Evolutionary conservation across 2,113 vertebrate species (phyloP).

Genomic region (Paracanthobrama guichenoti): DNA sequence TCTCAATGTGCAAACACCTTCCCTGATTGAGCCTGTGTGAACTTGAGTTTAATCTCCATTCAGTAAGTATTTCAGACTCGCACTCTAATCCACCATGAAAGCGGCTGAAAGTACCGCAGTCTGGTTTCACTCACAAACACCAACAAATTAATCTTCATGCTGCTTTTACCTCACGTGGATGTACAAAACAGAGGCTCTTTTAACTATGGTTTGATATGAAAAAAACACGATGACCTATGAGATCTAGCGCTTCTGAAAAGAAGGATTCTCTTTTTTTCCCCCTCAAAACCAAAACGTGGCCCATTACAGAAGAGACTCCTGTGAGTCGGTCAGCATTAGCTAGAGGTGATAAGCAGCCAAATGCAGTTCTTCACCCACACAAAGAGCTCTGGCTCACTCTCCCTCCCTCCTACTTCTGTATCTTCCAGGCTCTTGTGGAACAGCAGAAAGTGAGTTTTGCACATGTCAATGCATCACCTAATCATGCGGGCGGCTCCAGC

Average conservation of each 20-base stretch:
- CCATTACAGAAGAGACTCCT: slow-evolving; percentile 17
- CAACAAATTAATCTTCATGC: slow-evolving; percentile 37
- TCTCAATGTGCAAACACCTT: slow-evolving; percentile 47
- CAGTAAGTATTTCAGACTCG: background rate
- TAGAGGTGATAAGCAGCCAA: slow-evolving; percentile 15
- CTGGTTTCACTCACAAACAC: background rate
- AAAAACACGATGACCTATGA: slow-evolving; percentile 36
- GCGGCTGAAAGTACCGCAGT: background rate
- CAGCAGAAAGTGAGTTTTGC: background rate
- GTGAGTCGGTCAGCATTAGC: slow-evolving; percentile 35
- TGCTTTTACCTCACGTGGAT: slow-evolving; percentile 33
- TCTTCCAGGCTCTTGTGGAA: background rate
- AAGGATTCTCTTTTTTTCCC: background rate
- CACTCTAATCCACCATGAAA: slow-evolving; percentile 34
- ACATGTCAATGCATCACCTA: slow-evolving; percentile 12
- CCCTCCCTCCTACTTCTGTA: slow-evolving; percentile 10
- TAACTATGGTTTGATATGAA: background rate
- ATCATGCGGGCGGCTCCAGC: background rate
- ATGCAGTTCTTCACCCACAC: slow-evolving; percentile 20
- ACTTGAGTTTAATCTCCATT: slow-evolving; percentile 14
- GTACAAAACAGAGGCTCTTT: slow-evolving; percentile 44
- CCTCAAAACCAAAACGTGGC: slow-evolving; percentile 16
- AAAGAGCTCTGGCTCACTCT: slow-evolving; percentile 19
- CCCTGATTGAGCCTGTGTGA: slow-evolving; percentile 1
- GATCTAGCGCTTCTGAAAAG: slow-evolving; percentile 39